phyloP scores from a whole-genome alignment of 2,888 invertebrate genomes.

The Trichacis sp. region DNA sequence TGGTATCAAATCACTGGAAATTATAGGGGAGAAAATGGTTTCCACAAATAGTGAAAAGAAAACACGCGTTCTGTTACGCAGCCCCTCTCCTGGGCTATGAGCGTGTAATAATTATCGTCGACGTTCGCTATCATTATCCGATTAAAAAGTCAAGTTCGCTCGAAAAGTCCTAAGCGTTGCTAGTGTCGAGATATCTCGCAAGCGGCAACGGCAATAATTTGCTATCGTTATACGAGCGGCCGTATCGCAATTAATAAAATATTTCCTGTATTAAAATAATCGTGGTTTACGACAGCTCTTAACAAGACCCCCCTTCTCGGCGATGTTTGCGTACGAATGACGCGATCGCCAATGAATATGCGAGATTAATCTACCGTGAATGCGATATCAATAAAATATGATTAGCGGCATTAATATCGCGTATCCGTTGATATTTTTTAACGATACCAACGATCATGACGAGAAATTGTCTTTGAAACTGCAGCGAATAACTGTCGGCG shows the following conservation, averaged over 20 bases:
- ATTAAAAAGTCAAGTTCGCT: slow-evolving; percentile 4
- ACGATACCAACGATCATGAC: neutral
- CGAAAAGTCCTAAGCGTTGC: neutral
- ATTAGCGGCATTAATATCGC: slow-evolving; percentile 6
- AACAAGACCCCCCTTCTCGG: slow-evolving; percentile 14
- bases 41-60: slow-evolving; percentile 1
- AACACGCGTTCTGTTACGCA: neutral
- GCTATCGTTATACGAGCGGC: slow-evolving; percentile 8
- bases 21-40: slow-evolving; percentile 1
- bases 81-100: neutral
- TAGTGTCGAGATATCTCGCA: neutral
- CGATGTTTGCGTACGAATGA: neutral
- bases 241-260: slow-evolving; percentile 27
- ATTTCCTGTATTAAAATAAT: slow-evolving; percentile 37
- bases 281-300: slow-evolving; percentile 20
- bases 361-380: slow-evolving; percentile 15
- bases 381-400: slow-evolving; percentile 5
- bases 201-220: slow-evolving; percentile 20
- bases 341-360: slow-evolving; percentile 4
- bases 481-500: too few species aligned
- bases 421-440: neutral
- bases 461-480: too few species aligned
- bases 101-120: neutral
- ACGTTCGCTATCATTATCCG: slow-evolving; percentile 9
- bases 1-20: neutral